These are phyloP conservation scores for Suricata suricatta DNA, from an alignment of 2,113 vertebrate genomes.

Conservation along the genomic window DNA sequence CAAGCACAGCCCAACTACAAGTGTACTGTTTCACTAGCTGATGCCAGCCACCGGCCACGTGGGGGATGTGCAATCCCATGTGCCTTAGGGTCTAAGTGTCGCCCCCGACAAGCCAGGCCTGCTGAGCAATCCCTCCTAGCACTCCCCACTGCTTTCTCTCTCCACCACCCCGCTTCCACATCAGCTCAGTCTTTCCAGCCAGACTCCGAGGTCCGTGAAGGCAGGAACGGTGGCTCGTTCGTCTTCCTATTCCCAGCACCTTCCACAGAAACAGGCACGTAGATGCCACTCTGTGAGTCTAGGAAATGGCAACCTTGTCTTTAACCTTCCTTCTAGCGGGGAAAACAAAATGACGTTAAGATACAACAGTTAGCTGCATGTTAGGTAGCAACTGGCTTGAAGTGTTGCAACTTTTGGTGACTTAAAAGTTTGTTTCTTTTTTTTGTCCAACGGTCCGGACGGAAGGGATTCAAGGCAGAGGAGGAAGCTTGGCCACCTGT, in stretches of 20 bases:
- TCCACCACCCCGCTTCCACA: too few species aligned
- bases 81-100: accelerated
- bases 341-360: background rate
- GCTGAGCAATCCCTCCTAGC: accelerated
- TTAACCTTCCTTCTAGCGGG: background rate
- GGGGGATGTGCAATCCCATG: accelerated
- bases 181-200: background rate
- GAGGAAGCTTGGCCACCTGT: background rate
- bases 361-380: background rate
- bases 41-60: background rate
- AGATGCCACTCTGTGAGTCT: background rate
- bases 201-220: background rate
- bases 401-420: background rate
- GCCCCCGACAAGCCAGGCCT: too few species aligned
- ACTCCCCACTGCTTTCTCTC: too few species aligned
- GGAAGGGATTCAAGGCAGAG: background rate
- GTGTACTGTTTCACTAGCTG: background rate
- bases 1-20: background rate
- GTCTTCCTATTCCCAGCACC: background rate
- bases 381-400: background rate
- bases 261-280: background rate
- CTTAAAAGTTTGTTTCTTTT: background rate
- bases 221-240: background rate
- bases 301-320: background rate
- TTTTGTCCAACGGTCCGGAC: background rate